Base-by-base conservation (phyloP, 2,797 vertebrate species). In the Tiaroga cobitis region DNA sequence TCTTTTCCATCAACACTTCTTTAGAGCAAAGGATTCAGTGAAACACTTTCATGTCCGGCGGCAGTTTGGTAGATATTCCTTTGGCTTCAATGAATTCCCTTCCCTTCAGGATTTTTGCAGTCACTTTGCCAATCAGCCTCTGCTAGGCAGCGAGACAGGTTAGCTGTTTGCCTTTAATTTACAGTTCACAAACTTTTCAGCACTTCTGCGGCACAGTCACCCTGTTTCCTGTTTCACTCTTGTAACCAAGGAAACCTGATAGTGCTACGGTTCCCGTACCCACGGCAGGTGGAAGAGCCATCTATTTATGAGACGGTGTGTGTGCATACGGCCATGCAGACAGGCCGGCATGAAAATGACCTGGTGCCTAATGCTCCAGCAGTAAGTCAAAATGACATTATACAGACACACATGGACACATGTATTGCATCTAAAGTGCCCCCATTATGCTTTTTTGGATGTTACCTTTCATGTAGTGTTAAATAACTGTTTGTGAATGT, bases 91-190 rank as follows among this genome's bases (percentile, higher is more conserved):
- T 41, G 94, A 97, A 88, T 99, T 97, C 88, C 19, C 92, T 9
- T 94, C 90, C 54, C 92, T 99, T 82, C 96, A 95, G 75, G 96
- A 99, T 80, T 96, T 99, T 82, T 94, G 96, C 87, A 95, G 93
- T 92, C 98, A 99, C 91, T 96, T 99, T 86, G 98, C 98, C 80
- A 99, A 99, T 91, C 96, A 98, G 89, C 98, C 98, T 76, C 94
- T 99, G 82, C 94, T 99, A 85, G 98, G 98, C 86, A 99, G 98
- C 0, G 98, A 99, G 89, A 95, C 98, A 94, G 98, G 98, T 99
- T 8, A 49, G 67, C 7, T 6, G 11, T 15, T n/a, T 6, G 24
- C 46, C 34, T 81, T 63, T 26, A 8, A 41, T 51, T 34, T 70
- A n/a, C 59, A 3, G n/a, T 34, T 72, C 18, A 75, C 43, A 24